Conservation (phyloP, 2,113 vertebrate genomes). For the Onychostruthus taczanowskii region DNA sequence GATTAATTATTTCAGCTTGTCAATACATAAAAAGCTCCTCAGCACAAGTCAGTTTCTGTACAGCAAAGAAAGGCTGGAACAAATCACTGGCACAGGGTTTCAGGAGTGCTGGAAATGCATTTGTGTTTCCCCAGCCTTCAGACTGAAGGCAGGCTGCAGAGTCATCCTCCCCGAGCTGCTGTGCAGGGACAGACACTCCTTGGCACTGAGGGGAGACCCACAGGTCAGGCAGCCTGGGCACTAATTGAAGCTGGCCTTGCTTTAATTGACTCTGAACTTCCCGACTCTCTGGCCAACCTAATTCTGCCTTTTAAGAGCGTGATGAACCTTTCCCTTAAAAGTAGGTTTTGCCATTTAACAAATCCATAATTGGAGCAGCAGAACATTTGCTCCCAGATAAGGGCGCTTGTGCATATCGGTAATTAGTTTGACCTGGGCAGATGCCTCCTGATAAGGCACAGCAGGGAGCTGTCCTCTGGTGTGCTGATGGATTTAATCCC, state of each 20-base stretch:
- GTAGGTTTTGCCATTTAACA: neutral
- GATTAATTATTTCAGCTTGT: neutral
- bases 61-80: accelerated
- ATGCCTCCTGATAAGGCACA: conserved; percentile 51
- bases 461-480: neutral
- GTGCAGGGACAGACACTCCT: neutral
- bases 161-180: neutral
- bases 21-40: neutral
- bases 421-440: conserved; percentile 45
- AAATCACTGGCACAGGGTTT: accelerated
- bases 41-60: accelerated
- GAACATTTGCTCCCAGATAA: conserved; percentile 52
- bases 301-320: neutral
- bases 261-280: neutral
- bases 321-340: neutral
- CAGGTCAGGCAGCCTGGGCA: neutral
- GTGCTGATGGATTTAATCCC: neutral
- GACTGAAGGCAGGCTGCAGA: neutral
- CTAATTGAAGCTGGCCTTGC: neutral
- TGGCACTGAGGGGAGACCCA: neutral
- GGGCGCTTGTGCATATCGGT: neutral
- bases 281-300: neutral
- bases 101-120: accelerated
- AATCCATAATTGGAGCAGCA: neutral
- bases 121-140: neutral